Percentiles rank a stretch among this genome's conserved stretches.
These are phyloP conservation scores for Drosophila navojoa DNA, from an alignment of 1,140 invertebrate genomes.

Conservation along the genomic window DNA sequence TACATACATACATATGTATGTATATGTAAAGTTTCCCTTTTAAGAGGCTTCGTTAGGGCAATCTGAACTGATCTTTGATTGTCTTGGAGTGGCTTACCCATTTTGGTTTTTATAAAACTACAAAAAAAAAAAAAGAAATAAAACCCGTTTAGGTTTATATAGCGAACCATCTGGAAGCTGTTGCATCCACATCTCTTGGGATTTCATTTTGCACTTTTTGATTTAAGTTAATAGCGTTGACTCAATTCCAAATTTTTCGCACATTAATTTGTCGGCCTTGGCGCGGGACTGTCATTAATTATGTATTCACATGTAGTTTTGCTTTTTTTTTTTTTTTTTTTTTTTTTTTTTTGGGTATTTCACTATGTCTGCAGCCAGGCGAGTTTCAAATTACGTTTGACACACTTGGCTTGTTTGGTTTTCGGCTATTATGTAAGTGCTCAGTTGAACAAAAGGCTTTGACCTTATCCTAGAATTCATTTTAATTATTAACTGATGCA, in stretches of 20 bases:
- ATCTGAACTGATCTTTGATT: conserved; percentile 9
- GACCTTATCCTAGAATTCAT: conserved; percentile 55
- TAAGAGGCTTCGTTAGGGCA: background rate
- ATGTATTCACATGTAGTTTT: conserved; percentile 25
- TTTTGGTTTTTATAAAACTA: background rate
- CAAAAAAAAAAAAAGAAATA: background rate
- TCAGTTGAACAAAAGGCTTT: background rate
- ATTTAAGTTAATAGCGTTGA: conserved; percentile 50
- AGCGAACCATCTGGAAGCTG: conserved; percentile 44
- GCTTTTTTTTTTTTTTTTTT: conserved; percentile 41
- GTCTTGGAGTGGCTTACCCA: conserved; percentile 8
- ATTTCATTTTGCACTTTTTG: conserved; percentile 28
- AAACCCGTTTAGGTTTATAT: conserved; percentile 21
- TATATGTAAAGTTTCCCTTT: conserved; percentile 6
- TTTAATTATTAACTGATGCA: background rate
- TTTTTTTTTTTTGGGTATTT: conserved; percentile 32
- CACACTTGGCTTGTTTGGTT: conserved; percentile 7
- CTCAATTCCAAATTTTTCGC: conserved; percentile 53
- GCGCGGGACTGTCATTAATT: conserved; percentile 32
- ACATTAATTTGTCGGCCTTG: conserved; percentile 56
- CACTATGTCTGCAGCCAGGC: background rate
- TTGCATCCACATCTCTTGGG: conserved; percentile 9
- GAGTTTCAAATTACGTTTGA: background rate
- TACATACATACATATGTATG: too few relatives aligned
- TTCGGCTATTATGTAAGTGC: conserved; percentile 50